phyloP scores from a whole-genome alignment of 1,140 invertebrate genomes.

The Metopolophium dirhodum region DNA sequence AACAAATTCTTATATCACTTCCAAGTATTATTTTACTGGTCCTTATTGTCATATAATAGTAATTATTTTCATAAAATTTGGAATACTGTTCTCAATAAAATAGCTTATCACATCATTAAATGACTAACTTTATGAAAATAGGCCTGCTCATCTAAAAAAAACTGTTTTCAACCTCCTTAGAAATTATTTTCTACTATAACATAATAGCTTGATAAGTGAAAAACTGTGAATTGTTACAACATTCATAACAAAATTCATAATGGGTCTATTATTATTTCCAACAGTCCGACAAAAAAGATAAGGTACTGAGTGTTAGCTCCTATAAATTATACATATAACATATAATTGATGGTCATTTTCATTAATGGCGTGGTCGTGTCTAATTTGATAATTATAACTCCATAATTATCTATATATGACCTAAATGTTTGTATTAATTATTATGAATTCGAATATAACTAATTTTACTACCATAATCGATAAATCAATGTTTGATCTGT shows the following conservation, averaged over 20 bases:
- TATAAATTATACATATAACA: background rate
- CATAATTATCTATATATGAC: conserved; percentile 2
- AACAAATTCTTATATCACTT: too few relatives aligned
- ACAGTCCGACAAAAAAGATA: background rate
- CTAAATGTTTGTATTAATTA: conserved; percentile 1
- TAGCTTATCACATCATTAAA: too few relatives aligned
- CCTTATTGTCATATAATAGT: background rate
- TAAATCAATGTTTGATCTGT: background rate
- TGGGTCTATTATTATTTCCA: background rate
- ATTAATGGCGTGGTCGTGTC: background rate
- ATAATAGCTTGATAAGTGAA: background rate
- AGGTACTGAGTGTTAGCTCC: background rate
- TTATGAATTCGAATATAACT: background rate
- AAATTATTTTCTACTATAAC: background rate
- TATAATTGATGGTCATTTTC: background rate
- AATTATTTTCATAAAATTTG: background rate
- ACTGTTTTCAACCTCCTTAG: background rate
- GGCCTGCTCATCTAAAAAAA: background rate
- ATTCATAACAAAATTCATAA: background rate
- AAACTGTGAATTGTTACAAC: background rate
- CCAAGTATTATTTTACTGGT: background rate
- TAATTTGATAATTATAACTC: background rate
- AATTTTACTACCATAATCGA: background rate
- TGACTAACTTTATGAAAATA: background rate
- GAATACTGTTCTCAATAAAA: background rate